phyloP scores from a whole-genome alignment of 2,113 vertebrate species.

The Progne subis region DNA sequence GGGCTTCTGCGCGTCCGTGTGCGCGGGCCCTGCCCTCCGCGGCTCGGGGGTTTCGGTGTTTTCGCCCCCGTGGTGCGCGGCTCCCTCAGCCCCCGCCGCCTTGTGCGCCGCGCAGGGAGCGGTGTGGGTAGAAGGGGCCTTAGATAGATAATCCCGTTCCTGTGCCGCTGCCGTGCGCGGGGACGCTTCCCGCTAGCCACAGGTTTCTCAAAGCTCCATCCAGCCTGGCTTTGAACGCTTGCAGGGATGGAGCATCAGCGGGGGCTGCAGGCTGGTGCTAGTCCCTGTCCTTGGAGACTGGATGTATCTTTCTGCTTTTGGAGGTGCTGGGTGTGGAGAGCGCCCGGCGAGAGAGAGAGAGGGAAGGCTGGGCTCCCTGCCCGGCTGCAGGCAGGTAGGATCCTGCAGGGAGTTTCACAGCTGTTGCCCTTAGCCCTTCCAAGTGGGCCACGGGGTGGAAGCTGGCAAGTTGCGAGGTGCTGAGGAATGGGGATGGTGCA shows the following conservation, averaged over 20 bases:
- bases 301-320: rapidly evolving
- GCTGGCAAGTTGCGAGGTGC: background rate
- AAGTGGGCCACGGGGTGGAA: background rate
- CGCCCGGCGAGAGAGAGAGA: background rate
- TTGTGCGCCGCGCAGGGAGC: too few relatives aligned
- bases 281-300: rapidly evolving
- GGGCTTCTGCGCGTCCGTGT: too few relatives aligned
- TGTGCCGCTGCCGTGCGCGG: too few relatives aligned
- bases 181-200: too few relatives aligned
- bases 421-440: background rate
- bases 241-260: rapidly evolving
- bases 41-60: too few relatives aligned
- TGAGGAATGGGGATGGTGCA: background rate
- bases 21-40: too few relatives aligned
- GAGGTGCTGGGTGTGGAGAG: background rate
- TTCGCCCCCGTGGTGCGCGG: too few relatives aligned
- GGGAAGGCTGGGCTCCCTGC: background rate
- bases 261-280: rapidly evolving
- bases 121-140: too few relatives aligned
- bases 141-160: too few relatives aligned
- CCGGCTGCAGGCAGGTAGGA: background rate
- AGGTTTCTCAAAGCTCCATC: too few relatives aligned
- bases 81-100: too few relatives aligned
- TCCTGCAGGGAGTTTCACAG: background rate
- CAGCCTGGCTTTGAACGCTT: too few relatives aligned